Base-by-base conservation (phyloP, 2,888 invertebrate species). In the Philereme vetulata region DNA sequence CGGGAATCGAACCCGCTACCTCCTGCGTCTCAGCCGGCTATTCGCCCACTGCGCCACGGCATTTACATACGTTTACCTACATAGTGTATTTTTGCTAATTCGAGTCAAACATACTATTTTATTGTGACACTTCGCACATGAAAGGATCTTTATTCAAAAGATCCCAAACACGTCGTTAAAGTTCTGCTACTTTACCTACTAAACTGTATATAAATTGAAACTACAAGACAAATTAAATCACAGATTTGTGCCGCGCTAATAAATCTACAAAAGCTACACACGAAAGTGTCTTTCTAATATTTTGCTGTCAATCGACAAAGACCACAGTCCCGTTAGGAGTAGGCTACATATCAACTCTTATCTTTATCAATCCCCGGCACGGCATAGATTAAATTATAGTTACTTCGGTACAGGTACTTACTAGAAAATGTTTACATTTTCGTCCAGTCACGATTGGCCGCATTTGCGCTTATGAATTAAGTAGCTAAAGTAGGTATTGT, bases 381-480 rank as follows among this genome's bases (percentile, higher is more conserved):
- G 40, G 47, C 47, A 51, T 49, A 51, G 53, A 47, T 55, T 53
- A 53, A 50, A 11, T 45, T 64, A 68, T 61, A 61, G 54, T 51
- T 33, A 36, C 43, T 44, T 40, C 40, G 9, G 11, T 49, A 47
- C n/a, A 50, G 35, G 34, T 56, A 48, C 54, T 49, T 61, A 62
- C 62, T 53, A 54, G 60, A 65, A 61, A 71, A 74, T 77, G 77
- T 79, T 77, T 75, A 76, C 72, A 77, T 82, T 82, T 75, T 72
- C 76, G 75, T 75, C 82, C 72, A 75, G 87, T 88, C 87, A 86
- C 86, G 87, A 83, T 71, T 80, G 79, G 66, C 78, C 80, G 81
- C 84, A 77, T 83, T 85, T 77, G 76, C 75, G 75, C 74, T 76
- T 73, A 76, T 74, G 72, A 60, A 51, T 62, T 56, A 79, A 80